phyloP scores from a whole-genome alignment of 2,113 vertebrate species.

The Stomatorhinus ivindoensis region DNA sequence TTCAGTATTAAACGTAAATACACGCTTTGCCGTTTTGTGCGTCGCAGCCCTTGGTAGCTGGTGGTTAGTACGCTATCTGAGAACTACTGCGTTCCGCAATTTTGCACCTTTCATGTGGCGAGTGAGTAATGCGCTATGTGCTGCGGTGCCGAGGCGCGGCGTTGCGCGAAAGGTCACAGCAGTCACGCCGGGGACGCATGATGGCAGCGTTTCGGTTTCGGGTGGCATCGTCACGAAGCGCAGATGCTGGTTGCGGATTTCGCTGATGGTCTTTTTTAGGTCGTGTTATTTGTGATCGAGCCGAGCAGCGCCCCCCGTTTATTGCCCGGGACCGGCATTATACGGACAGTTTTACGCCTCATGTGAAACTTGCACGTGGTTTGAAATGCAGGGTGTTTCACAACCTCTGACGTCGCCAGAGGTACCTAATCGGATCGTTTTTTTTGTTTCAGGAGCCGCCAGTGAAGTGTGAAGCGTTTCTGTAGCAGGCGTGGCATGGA shows the following conservation, averaged over 20 bases:
- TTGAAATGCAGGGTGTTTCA: neutral
- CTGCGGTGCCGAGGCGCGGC: neutral
- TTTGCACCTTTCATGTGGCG: neutral
- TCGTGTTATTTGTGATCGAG: neutral
- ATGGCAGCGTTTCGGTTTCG: neutral
- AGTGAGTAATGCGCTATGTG: neutral
- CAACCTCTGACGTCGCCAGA: neutral
- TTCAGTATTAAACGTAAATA: neutral
- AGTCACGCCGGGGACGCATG: neutral
- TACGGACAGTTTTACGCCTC: neutral
- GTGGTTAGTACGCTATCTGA: neutral
- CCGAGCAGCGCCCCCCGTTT: neutral
- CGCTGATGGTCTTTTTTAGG: neutral
- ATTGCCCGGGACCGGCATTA: neutral
- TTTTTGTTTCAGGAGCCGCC: neutral
- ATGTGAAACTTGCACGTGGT: neutral
- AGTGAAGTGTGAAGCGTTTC: neutral
- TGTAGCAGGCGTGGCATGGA: slow-evolving; percentile 36
- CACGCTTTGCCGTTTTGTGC: neutral
- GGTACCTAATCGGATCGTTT: neutral
- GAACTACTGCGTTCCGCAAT: neutral
- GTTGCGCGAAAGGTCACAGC: neutral
- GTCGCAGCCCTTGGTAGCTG: neutral
- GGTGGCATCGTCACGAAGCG: neutral
- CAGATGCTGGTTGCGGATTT: neutral